phyloP scores from a whole-genome alignment of 2,888 invertebrate genomes.

The Ormyrus thymus region DNA sequence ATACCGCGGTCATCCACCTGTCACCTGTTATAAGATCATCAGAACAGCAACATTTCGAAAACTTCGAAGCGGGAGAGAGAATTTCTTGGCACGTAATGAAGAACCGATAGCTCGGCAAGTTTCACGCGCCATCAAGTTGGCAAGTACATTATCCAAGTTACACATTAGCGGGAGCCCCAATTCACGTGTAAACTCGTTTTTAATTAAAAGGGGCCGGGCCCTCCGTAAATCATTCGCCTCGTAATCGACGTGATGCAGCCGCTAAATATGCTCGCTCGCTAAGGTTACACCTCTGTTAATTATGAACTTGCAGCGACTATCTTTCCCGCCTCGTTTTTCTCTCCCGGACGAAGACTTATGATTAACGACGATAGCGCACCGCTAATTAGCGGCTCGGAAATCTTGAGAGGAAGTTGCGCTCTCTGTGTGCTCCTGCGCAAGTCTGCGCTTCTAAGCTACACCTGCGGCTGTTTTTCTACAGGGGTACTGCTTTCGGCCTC shows the following conservation, averaged over 20 bases:
- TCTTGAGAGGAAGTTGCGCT: not conserved
- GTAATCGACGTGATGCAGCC: not conserved
- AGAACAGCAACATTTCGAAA: not conserved
- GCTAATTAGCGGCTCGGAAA: constrained; percentile 21
- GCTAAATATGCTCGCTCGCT: not conserved
- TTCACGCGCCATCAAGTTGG: constrained; percentile 2
- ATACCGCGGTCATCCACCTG: too few relatives aligned
- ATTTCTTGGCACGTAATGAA: constrained; percentile 1
- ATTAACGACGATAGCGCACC: constrained; percentile 28
- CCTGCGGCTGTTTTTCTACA: not conserved
- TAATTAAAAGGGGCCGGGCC: constrained; percentile 1
- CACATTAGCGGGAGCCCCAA: constrained; percentile 9
- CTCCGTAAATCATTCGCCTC: not conserved
- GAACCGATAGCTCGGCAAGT: constrained; percentile 5
- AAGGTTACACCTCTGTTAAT: not conserved
- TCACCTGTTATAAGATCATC: not conserved
- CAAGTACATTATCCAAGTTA: constrained; percentile 20
- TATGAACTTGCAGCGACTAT: not conserved
- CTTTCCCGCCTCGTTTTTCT: not conserved
- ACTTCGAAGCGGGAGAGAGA: not conserved
- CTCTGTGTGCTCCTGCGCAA: not conserved
- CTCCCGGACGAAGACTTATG: not conserved
- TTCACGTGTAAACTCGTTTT: constrained; percentile 23
- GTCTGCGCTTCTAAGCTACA: not conserved
- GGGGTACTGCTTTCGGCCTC: too few relatives aligned